Conservation (phyloP, 2,888 invertebrate species). For the Galeruca laticollis region DNA sequence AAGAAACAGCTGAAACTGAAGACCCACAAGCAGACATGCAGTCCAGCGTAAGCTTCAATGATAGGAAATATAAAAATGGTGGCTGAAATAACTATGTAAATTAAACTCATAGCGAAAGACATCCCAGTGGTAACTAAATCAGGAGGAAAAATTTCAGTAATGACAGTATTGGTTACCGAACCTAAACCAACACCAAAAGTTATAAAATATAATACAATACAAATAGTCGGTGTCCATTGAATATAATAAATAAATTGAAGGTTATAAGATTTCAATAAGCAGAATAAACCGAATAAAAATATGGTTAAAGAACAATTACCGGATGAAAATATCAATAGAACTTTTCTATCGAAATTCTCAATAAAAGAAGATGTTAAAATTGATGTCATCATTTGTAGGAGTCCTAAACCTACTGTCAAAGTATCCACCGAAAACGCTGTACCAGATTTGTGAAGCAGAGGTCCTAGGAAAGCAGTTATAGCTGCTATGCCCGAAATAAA, state of each 20-base stretch:
- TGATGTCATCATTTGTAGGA: conserved; percentile 1
- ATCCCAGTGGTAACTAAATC: conserved; percentile 24
- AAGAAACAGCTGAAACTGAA: conserved; percentile 22
- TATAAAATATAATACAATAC: conserved; percentile 11
- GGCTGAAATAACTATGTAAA: neutral
- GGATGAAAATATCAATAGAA: neutral
- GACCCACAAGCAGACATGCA: conserved; percentile 30
- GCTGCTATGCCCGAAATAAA: conserved; percentile 3
- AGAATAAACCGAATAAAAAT: conserved; percentile 13
- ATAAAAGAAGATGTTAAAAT: conserved; percentile 10
- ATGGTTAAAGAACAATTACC: neutral
- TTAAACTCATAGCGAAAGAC: conserved; percentile 2
- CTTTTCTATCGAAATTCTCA: conserved; percentile 5
- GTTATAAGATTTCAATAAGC: conserved; percentile 3
- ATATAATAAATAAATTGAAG: neutral
- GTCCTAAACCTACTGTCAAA: neutral
- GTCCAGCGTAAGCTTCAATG: conserved; percentile 4
- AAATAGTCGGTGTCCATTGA: conserved; percentile 3
- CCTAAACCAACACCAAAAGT: conserved; percentile 25
- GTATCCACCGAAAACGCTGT: conserved; percentile 3
- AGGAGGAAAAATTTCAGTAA: conserved; percentile 29
- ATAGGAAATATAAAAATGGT: conserved; percentile 20
- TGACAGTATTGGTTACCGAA: conserved; percentile 22
- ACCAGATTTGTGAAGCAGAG: neutral
- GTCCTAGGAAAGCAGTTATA: conserved; percentile 3